Evolutionary conservation across 2,888 invertebrate species (phyloP), one percentile per base, ranked within the genome.

Genomic region (Erebia palarica): DNA sequence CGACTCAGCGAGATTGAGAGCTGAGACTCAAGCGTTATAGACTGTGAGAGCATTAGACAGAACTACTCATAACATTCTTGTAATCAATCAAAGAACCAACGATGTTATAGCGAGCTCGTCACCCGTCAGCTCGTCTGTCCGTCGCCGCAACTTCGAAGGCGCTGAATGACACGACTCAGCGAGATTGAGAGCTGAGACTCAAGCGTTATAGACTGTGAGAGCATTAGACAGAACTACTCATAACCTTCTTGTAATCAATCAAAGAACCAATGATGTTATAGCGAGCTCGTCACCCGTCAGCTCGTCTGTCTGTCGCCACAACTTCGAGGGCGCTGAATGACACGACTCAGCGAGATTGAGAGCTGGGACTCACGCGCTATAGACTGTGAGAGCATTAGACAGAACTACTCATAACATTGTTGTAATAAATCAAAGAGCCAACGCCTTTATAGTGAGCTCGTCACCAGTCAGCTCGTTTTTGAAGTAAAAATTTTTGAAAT

Each of bases 121-220:
- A 72, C 59, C 71, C 51, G 75, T 75, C 73, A 75, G 78, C 66
- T 73, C 76, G 73, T 80, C 71, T 74, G 77, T 78, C 77, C 68
- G 69, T 78, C 77, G 60, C 60, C 78, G 66, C 27, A 61, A 47
- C 18, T 61, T 83, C 80, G 81, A 80, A 57, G 58, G 82, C 83
- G 88, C 75, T 70, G 86, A 88, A 76, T 82, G 86, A 88, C 81
- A 83, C 70, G 78, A 80, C 78, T 84, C 84, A 81, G 81, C 78
- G 75, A 81, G 82, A 83, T 84, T 81, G 80, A 83, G 81, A 78
- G 70, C 71, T 76, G 70, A 71, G 77, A 78, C 79, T 80, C 73
- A 3, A 21, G 18, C 44, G 16, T 11, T 79, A 67, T 63, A 75
- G 74, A 70, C 27, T 27, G 27, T 27, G 27, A 3, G 4, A 27